These are phyloP conservation scores for Paralvinella palmiformis DNA, from an alignment of 1,140 invertebrate genomes.

Conservation along the genomic window DNA sequence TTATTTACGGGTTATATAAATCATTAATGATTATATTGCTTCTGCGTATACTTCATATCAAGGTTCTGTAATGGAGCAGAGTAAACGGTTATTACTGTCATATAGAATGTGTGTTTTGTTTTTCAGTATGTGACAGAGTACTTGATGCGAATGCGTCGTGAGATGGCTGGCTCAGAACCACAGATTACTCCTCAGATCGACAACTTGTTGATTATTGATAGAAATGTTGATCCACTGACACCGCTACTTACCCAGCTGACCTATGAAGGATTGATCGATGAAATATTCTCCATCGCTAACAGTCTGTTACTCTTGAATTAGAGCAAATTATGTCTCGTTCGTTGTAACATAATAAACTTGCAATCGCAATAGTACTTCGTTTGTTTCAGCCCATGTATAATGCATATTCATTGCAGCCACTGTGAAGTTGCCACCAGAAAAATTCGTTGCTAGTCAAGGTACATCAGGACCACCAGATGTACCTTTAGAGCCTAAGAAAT, in stretches of 20 bases:
- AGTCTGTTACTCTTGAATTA: slow-evolving; percentile 45
- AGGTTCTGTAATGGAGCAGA: too few species aligned
- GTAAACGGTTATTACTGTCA: neutral
- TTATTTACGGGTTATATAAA: too few species aligned
- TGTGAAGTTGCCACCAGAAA: slow-evolving; percentile 75
- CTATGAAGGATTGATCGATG: slow-evolving; percentile 95
- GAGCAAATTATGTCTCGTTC: neutral
- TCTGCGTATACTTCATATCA: too few species aligned
- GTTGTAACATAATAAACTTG: too few species aligned
- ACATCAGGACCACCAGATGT: neutral
- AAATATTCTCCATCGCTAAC: slow-evolving; percentile 63
- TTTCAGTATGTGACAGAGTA: slow-evolving; percentile 75
- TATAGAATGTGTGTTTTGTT: slow-evolving; percentile 9
- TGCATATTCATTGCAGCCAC: slow-evolving; percentile 57
- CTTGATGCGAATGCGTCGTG: slow-evolving; percentile 70
- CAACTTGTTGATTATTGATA: slow-evolving; percentile 79
- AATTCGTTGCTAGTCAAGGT: slow-evolving; percentile 54
- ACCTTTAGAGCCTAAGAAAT: slow-evolving; percentile 64
- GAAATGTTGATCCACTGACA: slow-evolving; percentile 84
- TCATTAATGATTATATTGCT: too few species aligned
- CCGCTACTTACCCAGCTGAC: slow-evolving; percentile 91
- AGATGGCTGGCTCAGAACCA: slow-evolving; percentile 53
- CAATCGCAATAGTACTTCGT: too few species aligned
- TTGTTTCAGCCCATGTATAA: too few species aligned
- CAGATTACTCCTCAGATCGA: slow-evolving; percentile 67